A percentile compares a stretch with the other conserved stretches of the same genome.
phyloP scores from a whole-genome alignment of 2,113 vertebrate species.

The Pteronura brasiliensis region DNA sequence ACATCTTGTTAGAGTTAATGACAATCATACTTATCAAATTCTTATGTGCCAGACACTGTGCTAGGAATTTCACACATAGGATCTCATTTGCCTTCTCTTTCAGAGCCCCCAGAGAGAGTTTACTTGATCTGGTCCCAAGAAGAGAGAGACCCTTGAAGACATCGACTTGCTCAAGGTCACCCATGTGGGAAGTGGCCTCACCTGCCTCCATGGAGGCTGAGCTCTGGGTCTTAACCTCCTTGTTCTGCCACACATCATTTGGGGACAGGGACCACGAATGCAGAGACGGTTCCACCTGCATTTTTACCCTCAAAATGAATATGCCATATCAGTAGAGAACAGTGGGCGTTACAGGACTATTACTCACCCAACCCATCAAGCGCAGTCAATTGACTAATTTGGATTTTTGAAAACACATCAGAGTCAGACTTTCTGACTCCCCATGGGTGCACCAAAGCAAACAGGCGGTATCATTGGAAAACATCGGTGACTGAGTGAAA shows the following conservation, averaged over 20 bases:
- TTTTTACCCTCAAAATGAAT: no score
- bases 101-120: neutral
- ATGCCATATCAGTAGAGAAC: rapidly evolving
- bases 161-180: neutral
- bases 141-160: neutral
- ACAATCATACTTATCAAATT: neutral
- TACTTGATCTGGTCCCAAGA: neutral
- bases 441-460: rapidly evolving
- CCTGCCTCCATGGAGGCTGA: neutral
- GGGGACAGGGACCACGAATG: no score
- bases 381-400: neutral
- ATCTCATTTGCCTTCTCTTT: neutral
- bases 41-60: no score
- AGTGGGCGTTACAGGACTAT: neutral
- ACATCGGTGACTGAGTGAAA: neutral
- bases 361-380: neutral
- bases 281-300: no score
- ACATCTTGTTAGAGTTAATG: neutral
- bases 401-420: neutral
- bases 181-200: neutral
- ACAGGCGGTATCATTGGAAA: rapidly evolving
- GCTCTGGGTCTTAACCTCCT: neutral
- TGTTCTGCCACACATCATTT: neutral
- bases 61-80: rapidly evolving
- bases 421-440: neutral